Evolutionary conservation across 2,797 vertebrate genomes (phyloP).

Genomic region (Propithecus perrieri): DNA sequence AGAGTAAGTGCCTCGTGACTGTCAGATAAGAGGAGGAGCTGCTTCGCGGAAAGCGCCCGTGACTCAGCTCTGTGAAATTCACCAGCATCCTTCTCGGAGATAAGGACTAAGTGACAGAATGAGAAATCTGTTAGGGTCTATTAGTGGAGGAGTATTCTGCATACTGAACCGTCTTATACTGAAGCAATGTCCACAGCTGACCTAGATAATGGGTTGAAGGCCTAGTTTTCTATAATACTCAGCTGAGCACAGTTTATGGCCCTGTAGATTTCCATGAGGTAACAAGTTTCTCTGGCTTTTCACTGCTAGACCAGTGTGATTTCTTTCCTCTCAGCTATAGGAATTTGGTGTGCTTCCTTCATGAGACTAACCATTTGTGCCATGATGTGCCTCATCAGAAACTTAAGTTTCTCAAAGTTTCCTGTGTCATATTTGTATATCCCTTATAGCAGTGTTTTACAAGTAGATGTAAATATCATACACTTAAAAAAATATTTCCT

Average conservation of each 20-base stretch:
- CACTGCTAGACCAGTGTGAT: not conserved
- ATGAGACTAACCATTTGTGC: not conserved
- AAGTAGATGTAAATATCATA: not conserved
- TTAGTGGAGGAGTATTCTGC: not conserved
- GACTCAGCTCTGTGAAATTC: slow-evolving; percentile 70
- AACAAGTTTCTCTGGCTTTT: not conserved
- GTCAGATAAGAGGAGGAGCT: not conserved
- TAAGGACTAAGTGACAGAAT: slow-evolving; percentile 12
- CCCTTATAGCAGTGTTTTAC: not conserved
- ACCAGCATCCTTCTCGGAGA: slow-evolving; percentile 23
- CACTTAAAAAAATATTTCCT: not conserved
- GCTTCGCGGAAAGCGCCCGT: not conserved
- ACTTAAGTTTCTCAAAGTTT: not conserved
- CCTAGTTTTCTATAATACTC: not conserved
- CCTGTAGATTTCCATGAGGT: not conserved
- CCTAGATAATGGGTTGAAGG: not conserved
- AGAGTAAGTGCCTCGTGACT: not conserved
- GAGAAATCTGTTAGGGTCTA: not conserved
- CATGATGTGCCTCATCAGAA: not conserved
- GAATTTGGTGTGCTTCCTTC: not conserved
- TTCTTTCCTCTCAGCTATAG: not conserved
- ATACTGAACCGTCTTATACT: not conserved
- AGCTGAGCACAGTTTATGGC: not conserved
- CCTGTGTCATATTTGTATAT: not conserved
- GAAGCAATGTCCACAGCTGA: not conserved